Conservation (phyloP, 2,113 vertebrate species). For the Hoplias malabaricus region DNA sequence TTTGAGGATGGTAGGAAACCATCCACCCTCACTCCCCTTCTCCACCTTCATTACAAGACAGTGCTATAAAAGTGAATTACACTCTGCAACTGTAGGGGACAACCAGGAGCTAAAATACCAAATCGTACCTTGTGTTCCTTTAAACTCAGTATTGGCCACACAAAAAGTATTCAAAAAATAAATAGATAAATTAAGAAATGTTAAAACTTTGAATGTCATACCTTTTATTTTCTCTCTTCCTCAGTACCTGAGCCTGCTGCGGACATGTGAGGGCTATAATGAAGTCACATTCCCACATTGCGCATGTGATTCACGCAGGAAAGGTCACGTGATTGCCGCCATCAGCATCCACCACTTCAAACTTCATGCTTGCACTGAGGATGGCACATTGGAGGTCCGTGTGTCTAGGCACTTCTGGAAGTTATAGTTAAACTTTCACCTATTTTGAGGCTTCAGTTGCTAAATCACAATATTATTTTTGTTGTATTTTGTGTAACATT, state of each 20-base stretch:
- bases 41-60: no score
- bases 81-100: no score
- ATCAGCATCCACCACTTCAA: conserved; percentile 96
- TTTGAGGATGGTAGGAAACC: no score
- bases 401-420: not conserved
- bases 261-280: conserved; percentile 93
- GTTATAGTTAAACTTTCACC: not conserved
- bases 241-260: conserved; percentile 91
- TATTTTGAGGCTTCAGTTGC: no score
- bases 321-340: conserved; percentile 92
- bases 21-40: no score
- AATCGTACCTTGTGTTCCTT: no score
- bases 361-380: conserved; percentile 93
- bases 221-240: not conserved
- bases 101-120: no score
- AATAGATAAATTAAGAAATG: no score
- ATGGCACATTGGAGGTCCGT: conserved; percentile 89
- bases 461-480: not conserved
- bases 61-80: no score
- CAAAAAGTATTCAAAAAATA: no score
- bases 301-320: conserved; percentile 91
- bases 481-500: not conserved
- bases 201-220: not conserved
- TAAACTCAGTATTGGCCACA: no score
- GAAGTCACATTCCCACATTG: conserved; percentile 95